Evolutionary conservation across 2,113 vertebrate genomes (phyloP).

Genomic region (Eonycteris spelaea): DNA sequence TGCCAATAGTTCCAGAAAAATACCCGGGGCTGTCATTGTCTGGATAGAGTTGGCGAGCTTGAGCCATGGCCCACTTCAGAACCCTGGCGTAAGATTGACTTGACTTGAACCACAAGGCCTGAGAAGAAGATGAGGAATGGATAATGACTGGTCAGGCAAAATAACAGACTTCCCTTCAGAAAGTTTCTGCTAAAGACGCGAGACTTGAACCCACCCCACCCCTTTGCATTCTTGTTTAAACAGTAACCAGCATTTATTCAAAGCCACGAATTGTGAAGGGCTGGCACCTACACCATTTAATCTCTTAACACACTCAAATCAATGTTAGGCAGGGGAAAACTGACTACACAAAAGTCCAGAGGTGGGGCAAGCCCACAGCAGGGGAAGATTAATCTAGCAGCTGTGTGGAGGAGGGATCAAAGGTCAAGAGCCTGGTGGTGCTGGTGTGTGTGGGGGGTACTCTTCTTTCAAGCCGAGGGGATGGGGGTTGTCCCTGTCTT

Average conservation of each 20-base stretch:
- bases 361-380: not conserved
- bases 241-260: constrained; percentile 12
- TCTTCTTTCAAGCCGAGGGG: not conserved
- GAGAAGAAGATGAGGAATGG: not conserved
- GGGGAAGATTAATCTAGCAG: constrained; percentile 8
- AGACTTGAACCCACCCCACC: not conserved
- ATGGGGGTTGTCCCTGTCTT: not conserved
- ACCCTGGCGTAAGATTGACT: not conserved
- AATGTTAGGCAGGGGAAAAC: not conserved
- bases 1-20: not conserved
- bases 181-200: not conserved
- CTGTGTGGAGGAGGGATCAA: not conserved
- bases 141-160: not conserved
- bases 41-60: not conserved
- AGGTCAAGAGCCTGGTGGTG: not conserved
- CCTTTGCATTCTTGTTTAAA: constrained; percentile 17
- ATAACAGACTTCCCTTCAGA: not conserved
- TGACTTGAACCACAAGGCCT: not conserved
- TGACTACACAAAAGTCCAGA: not conserved
- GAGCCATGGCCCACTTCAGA: not conserved
- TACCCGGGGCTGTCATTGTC: not conserved
- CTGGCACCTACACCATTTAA: not conserved
- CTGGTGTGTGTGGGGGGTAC: too few species aligned
- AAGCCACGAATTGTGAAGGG: constrained; percentile 24
- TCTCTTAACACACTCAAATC: constrained; percentile 33